Percentiles rank a stretch among this genome's conserved stretches.
phyloP scores from a whole-genome alignment of 2,113 vertebrate species.

The Tamias sibiricus region DNA sequence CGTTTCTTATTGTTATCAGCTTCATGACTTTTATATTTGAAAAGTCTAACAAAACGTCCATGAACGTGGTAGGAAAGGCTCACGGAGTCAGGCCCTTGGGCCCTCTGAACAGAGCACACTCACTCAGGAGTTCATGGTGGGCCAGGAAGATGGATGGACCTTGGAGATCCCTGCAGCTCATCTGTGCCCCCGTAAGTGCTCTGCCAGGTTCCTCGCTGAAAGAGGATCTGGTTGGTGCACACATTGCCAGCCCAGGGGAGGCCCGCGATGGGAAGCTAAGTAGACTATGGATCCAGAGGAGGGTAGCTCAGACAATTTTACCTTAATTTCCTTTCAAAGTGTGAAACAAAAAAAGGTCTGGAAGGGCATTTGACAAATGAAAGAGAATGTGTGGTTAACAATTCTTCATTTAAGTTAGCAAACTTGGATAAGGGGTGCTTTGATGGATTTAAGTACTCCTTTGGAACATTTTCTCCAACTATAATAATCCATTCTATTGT shows the following conservation, averaged over 20 bases:
- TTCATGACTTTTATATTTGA: not conserved
- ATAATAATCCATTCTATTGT: slow-evolving; percentile 72
- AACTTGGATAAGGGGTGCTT: slow-evolving; percentile 58
- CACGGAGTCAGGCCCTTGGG: not conserved
- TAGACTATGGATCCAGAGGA: not conserved
- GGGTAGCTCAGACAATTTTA: slow-evolving; percentile 45
- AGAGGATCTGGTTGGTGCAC: not conserved
- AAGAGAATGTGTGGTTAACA: slow-evolving; percentile 58
- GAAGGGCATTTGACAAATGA: slow-evolving; percentile 61
- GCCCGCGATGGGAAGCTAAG: not conserved
- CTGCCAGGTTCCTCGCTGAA: not conserved
- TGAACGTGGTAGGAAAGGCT: not conserved
- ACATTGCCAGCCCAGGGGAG: not conserved
- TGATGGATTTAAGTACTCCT: slow-evolving; percentile 69
- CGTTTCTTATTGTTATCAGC: not conserved
- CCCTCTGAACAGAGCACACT: not conserved
- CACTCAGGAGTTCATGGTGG: not conserved
- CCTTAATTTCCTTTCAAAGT: slow-evolving; percentile 64
- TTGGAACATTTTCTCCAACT: slow-evolving; percentile 66
- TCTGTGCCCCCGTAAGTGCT: not conserved
- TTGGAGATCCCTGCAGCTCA: too few relatives aligned
- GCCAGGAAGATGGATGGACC: not conserved
- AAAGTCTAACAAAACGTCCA: not conserved
- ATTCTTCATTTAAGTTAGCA: slow-evolving; percentile 67
- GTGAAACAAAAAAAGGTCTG: slow-evolving; percentile 64